A percentile compares a stretch with the other conserved stretches of the same genome.
Conservation (phyloP, 2,113 vertebrate genomes). For the Galeopterus variegatus region DNA sequence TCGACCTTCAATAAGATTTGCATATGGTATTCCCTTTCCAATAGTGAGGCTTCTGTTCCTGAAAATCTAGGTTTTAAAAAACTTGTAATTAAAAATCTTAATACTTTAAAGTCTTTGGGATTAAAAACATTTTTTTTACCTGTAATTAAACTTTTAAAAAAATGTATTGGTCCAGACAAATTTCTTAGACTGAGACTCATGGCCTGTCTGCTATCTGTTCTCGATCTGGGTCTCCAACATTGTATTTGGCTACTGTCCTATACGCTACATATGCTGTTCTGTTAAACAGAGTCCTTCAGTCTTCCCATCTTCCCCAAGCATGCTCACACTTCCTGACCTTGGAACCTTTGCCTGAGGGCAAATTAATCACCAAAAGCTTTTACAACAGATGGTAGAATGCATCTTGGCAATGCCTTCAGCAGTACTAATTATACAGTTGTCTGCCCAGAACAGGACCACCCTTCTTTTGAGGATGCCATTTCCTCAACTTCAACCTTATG, state of each 20-base stretch:
- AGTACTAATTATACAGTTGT: background rate
- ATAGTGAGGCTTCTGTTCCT: background rate
- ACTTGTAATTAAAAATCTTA: background rate
- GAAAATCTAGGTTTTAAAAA: background rate
- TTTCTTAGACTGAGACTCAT: background rate
- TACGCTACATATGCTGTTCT: background rate
- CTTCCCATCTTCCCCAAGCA: background rate
- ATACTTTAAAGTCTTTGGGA: background rate
- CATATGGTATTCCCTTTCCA: background rate
- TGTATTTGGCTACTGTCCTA: background rate
- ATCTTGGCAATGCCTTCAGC: background rate
- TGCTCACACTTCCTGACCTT: background rate
- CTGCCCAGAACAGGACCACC: background rate
- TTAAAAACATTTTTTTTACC: background rate
- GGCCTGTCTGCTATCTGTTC: background rate
- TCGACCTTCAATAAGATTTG: slow-evolving; percentile 43
- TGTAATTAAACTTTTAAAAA: slow-evolving; percentile 29
- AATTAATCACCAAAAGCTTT: background rate
- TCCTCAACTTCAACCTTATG: background rate
- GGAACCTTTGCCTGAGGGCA: background rate
- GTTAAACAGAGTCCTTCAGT: background rate
- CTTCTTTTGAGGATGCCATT: background rate
- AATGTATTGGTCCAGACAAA: background rate
- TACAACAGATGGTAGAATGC: background rate
- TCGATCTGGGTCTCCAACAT: background rate